Evolutionary conservation across 2,113 vertebrate species (phyloP).

Genomic region (Archilochus colubris): DNA sequence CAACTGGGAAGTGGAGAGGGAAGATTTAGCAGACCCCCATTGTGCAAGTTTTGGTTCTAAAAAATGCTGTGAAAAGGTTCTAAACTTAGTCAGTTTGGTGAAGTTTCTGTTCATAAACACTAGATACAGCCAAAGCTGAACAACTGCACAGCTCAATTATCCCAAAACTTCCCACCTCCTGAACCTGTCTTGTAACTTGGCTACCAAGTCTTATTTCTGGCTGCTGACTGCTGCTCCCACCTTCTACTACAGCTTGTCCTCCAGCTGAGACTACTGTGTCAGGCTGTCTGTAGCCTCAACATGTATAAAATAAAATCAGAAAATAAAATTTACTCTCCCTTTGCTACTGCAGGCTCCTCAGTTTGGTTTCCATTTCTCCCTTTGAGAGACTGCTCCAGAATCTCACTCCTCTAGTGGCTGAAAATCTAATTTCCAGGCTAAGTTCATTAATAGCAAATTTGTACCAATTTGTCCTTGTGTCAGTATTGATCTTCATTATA

Average conservation of each 20-base stretch:
- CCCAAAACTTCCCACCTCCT: neutral
- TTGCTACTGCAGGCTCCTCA: neutral
- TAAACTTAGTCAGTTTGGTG: neutral
- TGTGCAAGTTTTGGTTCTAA: neutral
- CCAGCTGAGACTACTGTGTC: neutral
- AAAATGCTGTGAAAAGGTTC: neutral
- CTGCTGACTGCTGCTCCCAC: neutral
- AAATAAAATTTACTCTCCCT: neutral
- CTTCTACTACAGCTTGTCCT: neutral
- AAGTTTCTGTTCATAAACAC: neutral
- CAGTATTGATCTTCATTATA: slow-evolving; percentile 28
- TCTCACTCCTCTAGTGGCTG: neutral
- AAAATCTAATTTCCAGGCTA: slow-evolving; percentile 39
- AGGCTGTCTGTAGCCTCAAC: neutral
- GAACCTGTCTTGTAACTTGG: neutral
- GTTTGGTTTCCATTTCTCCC: neutral
- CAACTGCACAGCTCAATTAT: neutral
- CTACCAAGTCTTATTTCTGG: neutral
- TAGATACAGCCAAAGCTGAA: neutral
- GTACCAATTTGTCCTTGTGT: slow-evolving; percentile 16
- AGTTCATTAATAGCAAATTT: slow-evolving; percentile 52
- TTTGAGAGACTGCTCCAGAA: slow-evolving; percentile 17
- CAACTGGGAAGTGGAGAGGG: neutral
- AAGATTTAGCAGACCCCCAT: neutral
- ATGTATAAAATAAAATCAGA: neutral